A percentile compares a stretch with the other conserved stretches of the same genome.
Conservation (phyloP, 2,113 vertebrate genomes). For the Orcinus orca region DNA sequence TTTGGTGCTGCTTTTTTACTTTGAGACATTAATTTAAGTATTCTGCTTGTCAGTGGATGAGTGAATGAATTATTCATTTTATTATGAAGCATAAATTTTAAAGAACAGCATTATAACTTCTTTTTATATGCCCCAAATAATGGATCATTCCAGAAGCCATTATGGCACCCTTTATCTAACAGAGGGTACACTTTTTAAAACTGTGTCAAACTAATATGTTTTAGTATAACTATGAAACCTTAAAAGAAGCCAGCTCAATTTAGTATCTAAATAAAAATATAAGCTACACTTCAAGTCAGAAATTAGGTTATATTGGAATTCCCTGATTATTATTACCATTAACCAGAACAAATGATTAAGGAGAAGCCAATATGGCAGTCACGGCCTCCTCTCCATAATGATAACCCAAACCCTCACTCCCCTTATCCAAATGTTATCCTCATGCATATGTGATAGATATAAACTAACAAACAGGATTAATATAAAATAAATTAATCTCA, state of each 20-base stretch:
- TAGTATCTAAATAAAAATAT: slow-evolving; percentile 43
- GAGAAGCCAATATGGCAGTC: neutral
- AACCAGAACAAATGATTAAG: slow-evolving; percentile 17
- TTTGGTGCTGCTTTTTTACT: slow-evolving; percentile 69
- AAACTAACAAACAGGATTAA: neutral
- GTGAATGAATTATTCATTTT: slow-evolving; percentile 61
- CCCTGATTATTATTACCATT: slow-evolving; percentile 7
- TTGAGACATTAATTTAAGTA: slow-evolving; percentile 76
- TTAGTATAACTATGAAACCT: slow-evolving; percentile 39
- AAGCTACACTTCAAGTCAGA: neutral
- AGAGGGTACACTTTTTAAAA: slow-evolving; percentile 54
- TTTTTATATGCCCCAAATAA: slow-evolving; percentile 75
- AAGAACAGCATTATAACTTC: slow-evolving; percentile 77
- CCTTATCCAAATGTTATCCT: slow-evolving; percentile 27
- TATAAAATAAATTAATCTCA: neutral
- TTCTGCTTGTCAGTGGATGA: slow-evolving; percentile 62
- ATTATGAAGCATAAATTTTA: slow-evolving; percentile 70
- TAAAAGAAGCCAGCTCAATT: slow-evolving; percentile 12
- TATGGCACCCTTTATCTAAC: slow-evolving; percentile 58
- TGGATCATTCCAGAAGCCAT: slow-evolving; percentile 73
- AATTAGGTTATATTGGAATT: slow-evolving; percentile 9
- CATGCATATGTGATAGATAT: neutral
- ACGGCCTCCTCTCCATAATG: neutral
- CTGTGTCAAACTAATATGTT: slow-evolving; percentile 57
- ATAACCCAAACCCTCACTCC: neutral